Conservation (phyloP, 2,797 vertebrate genomes). For the Heliangelus exortis region DNA sequence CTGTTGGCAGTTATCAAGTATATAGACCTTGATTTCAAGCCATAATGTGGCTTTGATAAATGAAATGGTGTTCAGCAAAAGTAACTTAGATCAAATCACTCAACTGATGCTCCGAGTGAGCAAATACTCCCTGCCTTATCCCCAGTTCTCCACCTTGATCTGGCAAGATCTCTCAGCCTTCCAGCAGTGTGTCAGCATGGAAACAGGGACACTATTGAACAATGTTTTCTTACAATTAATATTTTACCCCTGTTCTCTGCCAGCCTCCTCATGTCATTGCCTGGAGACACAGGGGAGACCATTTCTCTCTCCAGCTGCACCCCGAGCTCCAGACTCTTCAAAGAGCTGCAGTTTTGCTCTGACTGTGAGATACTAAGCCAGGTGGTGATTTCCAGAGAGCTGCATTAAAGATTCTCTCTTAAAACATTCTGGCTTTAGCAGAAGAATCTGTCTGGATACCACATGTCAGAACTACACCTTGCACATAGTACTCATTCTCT, state of each 20-base stretch:
- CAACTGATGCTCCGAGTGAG: background rate
- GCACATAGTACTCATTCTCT: background rate
- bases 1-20: background rate
- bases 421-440: background rate
- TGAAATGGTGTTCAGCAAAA: background rate
- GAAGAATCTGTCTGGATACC: background rate
- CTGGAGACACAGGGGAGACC: background rate
- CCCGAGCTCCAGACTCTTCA: background rate
- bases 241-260: background rate
- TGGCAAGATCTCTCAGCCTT: background rate
- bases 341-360: background rate
- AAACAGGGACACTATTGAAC: background rate
- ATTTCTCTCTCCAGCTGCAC: background rate
- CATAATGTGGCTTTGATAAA: background rate
- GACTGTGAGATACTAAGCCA: background rate
- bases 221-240: background rate
- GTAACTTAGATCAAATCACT: background rate
- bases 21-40: background rate
- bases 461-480: background rate
- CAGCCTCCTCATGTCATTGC: background rate
- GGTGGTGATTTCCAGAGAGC: background rate
- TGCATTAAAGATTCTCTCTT: background rate
- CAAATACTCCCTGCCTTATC: accelerated
- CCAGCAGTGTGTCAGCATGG: background rate
- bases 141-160: background rate